Percentiles rank a stretch among this genome's conserved stretches.
These are phyloP conservation scores for Geopemphigus sp. DNA, from an alignment of 1,140 invertebrate genomes.

Conservation along the genomic window DNA sequence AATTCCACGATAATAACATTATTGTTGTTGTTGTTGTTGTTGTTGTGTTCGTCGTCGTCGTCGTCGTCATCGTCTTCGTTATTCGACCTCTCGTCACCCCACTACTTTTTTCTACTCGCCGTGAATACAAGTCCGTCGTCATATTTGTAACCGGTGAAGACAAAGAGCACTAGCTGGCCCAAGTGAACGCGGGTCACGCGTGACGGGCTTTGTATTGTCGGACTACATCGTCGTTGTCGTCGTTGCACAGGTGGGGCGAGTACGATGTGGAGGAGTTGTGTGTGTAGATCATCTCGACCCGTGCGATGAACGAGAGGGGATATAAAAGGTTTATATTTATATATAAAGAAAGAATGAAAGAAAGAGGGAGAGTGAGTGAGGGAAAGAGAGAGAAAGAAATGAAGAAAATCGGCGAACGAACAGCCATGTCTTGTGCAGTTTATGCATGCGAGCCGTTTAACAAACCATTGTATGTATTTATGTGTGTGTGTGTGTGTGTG, in stretches of 20 bases:
- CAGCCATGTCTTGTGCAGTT: not conserved
- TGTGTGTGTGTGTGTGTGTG: too few species aligned
- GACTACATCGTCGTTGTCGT: not conserved
- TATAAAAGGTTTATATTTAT: not conserved
- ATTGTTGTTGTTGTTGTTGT: not conserved
- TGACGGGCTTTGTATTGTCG: constrained; percentile 39
- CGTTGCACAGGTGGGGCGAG: not conserved
- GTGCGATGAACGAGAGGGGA: not conserved
- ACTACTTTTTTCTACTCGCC: not conserved
- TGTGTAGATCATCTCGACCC: not conserved
- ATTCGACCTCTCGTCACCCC: not conserved
- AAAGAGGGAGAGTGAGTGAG: too few species aligned
- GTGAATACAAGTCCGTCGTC: not conserved
- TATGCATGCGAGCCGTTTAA: not conserved
- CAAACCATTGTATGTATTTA: constrained; percentile 24
- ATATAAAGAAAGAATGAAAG: not conserved
- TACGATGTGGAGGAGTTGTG: constrained; percentile 7
- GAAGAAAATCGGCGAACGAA: too few species aligned
- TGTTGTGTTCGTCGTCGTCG: too few species aligned
- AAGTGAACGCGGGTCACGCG: constrained; percentile 41
- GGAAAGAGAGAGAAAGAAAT: too few species aligned
- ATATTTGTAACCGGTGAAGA: constrained; percentile 27
- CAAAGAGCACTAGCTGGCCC: constrained; percentile 38
- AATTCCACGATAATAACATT: not conserved
- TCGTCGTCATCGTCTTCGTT: too few species aligned